These are phyloP conservation scores for Apantesis nais DNA, from an alignment of 2,888 invertebrate genomes.

Conservation along the genomic window DNA sequence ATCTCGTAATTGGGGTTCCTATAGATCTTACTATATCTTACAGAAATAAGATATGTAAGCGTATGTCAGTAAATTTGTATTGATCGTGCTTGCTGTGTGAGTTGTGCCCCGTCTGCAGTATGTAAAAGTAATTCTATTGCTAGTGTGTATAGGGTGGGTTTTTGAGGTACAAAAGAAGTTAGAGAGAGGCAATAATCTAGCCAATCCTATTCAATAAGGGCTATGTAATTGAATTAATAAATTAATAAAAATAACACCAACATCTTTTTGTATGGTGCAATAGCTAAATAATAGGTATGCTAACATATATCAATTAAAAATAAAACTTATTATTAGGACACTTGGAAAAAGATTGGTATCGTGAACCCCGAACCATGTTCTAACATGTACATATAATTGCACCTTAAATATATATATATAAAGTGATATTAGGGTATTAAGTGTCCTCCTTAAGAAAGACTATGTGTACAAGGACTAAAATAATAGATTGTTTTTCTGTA, in stretches of 20 bases:
- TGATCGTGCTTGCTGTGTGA: neutral
- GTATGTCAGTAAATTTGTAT: neutral
- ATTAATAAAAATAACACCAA: neutral
- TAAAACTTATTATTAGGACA: neutral
- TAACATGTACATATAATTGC: slow-evolving; percentile 42
- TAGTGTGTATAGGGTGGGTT: neutral
- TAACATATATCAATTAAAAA: neutral
- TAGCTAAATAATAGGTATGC: neutral
- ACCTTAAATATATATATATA: slow-evolving; percentile 58
- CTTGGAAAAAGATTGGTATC: neutral
- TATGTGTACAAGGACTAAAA: slow-evolving; percentile 15
- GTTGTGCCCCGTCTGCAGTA: neutral
- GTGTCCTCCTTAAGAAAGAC: slow-evolving; percentile 51
- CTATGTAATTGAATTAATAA: neutral
- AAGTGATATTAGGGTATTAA: slow-evolving; percentile 72
- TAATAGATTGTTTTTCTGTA: slow-evolving; percentile 2
- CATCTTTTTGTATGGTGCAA: neutral
- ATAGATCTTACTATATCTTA: neutral
- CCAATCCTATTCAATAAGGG: neutral
- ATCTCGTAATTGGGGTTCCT: neutral
- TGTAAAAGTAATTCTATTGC: neutral
- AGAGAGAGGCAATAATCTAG: neutral
- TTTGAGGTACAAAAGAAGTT: neutral
- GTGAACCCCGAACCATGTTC: neutral
- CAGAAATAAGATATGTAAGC: neutral